A percentile compares a stretch with the other conserved stretches of the same genome.
phyloP scores from a whole-genome alignment of 2,113 vertebrate genomes.

The Atractosteus spatula region DNA sequence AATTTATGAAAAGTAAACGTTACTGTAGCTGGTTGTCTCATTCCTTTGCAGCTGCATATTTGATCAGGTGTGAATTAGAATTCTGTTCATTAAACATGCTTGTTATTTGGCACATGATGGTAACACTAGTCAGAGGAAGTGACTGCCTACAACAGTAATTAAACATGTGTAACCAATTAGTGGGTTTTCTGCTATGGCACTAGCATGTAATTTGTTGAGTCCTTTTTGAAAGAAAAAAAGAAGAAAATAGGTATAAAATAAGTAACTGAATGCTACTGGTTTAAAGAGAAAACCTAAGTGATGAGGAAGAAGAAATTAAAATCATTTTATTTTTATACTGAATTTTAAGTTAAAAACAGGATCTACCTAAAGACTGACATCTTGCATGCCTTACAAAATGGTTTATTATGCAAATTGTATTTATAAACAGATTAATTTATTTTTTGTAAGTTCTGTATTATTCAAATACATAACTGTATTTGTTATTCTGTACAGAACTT shows the following conservation, averaged over 20 bases:
- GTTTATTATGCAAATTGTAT: too few relatives aligned
- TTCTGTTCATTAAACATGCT: constrained; percentile 69
- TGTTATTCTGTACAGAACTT: too few relatives aligned
- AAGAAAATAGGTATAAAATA: constrained; percentile 72
- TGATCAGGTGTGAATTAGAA: constrained; percentile 87
- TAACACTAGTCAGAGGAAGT: constrained; percentile 82
- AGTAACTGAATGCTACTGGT: constrained; percentile 35
- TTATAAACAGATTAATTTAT: too few relatives aligned
- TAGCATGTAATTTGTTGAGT: constrained; percentile 88
- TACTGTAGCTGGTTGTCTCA: constrained; percentile 50
- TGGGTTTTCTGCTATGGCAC: constrained; percentile 77
- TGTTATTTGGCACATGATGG: constrained; percentile 79
- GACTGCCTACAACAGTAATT: constrained; percentile 90
- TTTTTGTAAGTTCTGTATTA: too few relatives aligned
- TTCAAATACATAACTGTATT: too few relatives aligned
- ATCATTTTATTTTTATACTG: too few relatives aligned
- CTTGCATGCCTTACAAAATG: too few relatives aligned
- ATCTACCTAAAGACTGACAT: too few relatives aligned
- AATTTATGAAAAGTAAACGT: constrained; percentile 35
- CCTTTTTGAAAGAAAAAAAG: constrained; percentile 62
- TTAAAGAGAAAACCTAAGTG: neutral
- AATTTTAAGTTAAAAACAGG: too few relatives aligned
- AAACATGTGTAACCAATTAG: constrained; percentile 98
- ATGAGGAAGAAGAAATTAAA: constrained; percentile 11
- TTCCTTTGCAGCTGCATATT: constrained; percentile 63